Evolutionary conservation across 2,113 vertebrate species (phyloP).

Genomic region (Notothenia rossii): DNA sequence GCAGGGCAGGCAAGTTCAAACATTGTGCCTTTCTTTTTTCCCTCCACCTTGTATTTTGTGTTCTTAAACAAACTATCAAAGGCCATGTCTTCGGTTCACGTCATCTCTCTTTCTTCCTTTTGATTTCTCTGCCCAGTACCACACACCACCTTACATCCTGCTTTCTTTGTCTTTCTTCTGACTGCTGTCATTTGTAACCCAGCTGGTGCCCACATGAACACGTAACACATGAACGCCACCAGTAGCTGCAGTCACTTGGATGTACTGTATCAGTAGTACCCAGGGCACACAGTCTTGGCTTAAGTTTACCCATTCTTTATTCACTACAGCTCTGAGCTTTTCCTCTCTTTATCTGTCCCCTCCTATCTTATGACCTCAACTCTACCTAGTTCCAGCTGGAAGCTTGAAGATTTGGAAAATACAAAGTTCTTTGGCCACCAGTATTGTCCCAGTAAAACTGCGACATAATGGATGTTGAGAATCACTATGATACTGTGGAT

Average conservation of each 20-base stretch:
- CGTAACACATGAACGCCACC: constrained; percentile 2
- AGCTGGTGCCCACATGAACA: constrained; percentile 47
- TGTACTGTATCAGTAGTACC: constrained; percentile 20
- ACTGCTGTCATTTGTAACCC: constrained; percentile 31
- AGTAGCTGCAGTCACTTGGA: constrained; percentile 33
- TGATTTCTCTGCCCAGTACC: constrained; percentile 19
- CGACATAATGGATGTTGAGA: constrained; percentile 19
- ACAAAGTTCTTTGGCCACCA: constrained; percentile 12
- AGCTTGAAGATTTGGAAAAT: constrained; percentile 32
- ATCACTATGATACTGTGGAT: constrained; percentile 17
- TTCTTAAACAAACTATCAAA: constrained; percentile 44
- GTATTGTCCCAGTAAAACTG: constrained; percentile 38
- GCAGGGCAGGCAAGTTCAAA: constrained; percentile 59
- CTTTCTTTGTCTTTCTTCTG: constrained; percentile 28
- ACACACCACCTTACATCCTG: constrained; percentile 1
- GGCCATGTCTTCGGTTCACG: constrained; percentile 18
- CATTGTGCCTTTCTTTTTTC: constrained; percentile 24
- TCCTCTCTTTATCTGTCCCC: constrained; percentile 13
- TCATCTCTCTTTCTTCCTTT: constrained; percentile 20
- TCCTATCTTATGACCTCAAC: constrained; percentile 32
- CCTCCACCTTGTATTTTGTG: constrained; percentile 19
- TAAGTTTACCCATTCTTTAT: constrained; percentile 8
- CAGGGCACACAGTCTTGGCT: constrained; percentile 30
- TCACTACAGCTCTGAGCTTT: constrained; percentile 12
- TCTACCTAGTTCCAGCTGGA: constrained; percentile 36